Evolutionary conservation across 2,797 vertebrate species (phyloP), one percentile per base, ranked within the genome.

Genomic region (Oryzias sinensis): DNA sequence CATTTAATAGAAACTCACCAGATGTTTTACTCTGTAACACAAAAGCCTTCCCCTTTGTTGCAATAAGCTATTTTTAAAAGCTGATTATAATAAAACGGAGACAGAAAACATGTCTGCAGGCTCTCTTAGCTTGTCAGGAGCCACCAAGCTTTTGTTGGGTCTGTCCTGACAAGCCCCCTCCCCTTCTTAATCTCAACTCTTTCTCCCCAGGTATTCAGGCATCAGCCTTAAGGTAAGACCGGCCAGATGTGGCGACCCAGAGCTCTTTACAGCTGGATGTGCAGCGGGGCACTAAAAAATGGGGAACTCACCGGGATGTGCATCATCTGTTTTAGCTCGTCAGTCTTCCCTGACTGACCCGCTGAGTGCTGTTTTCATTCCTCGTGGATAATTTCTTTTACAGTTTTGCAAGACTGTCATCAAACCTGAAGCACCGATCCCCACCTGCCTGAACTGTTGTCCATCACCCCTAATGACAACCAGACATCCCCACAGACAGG

Each of bases 281-380:
- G 72, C 71, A 72, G 60, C 56, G 47, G 68, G 70, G 59, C 69
- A 70, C 74, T 62, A 53, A 76, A 80, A 74, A 70, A 76, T 59
- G 72, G 76, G 65, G 69, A 72, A 77, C 85, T 77, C 62, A 66
- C 74, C 45, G 43, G 71, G 74, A 83, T 45, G 64, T 65, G 76
- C 78, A 86, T 91, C 87, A 88, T 90, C 82, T 89, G 89, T 90
- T 90, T 90, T 78, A 90, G 87, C 86, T 86, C 89, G 87, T 89
- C 88, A 70, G 80, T 90, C 90, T 89, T 85, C 80, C 70, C 79
- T 89, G 88, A 89, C 85, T 88, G 81, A 86, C 76, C 79, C 49
- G 70, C 84, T 73, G 86, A 89, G 89, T 78, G 82, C 73, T 84
- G 79, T 90, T 91, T 90, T 89, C 83, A 80, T 83, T 90, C 83